Percentiles rank a stretch among this genome's conserved stretches.
Conservation (phyloP, 2,113 vertebrate genomes). For the Coturnix japonica region DNA sequence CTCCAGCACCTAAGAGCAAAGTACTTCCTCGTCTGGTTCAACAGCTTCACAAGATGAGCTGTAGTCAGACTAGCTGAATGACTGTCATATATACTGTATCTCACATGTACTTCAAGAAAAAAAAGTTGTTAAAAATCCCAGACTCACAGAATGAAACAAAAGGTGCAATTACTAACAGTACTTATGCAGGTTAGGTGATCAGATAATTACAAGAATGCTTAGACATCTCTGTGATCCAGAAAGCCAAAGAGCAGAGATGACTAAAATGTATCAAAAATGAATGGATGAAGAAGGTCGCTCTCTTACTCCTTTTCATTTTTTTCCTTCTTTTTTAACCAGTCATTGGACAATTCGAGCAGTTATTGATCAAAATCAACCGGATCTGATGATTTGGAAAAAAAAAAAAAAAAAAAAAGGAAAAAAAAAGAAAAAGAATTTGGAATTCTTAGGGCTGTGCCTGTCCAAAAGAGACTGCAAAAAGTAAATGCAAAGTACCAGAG, state of each 20-base stretch:
- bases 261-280: neutral
- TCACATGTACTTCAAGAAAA: neutral
- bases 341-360: neutral
- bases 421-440: neutral
- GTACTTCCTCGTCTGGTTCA: neutral
- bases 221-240: neutral
- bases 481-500: neutral
- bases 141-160: neutral
- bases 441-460: neutral
- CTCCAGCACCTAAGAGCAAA: neutral
- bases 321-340: neutral
- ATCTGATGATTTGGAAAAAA: neutral
- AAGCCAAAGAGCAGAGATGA: neutral
- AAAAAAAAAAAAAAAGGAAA: neutral
- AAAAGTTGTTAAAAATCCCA: neutral
- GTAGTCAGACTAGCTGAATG: neutral
- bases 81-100: neutral
- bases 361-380: neutral
- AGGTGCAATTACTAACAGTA: neutral
- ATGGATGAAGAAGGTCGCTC: neutral
- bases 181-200: neutral
- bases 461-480: neutral
- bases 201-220: neutral
- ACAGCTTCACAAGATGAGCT: neutral
- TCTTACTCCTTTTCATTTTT: neutral